Percentiles rank a stretch among this genome's conserved stretches.
These are phyloP conservation scores for Himalopsyche phryganea DNA, from an alignment of 1,140 invertebrate genomes.

Conservation along the genomic window DNA sequence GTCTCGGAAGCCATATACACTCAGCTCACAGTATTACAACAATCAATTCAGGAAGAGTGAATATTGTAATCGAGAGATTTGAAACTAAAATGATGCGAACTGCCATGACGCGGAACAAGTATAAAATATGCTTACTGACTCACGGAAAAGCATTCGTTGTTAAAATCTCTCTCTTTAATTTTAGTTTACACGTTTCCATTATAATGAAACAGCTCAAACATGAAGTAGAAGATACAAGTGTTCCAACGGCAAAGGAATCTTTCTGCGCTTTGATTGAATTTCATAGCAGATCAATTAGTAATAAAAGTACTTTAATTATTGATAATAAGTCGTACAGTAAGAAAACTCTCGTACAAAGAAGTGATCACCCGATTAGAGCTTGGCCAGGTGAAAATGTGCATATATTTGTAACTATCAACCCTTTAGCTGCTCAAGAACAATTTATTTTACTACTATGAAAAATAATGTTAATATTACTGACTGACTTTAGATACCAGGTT, in stretches of 20 bases:
- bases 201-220: constrained; percentile 45
- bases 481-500: too few relatives aligned
- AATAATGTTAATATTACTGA: too few relatives aligned
- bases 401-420: constrained; percentile 45
- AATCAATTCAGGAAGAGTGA: constrained; percentile 48
- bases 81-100: constrained; percentile 47
- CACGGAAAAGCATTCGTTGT: constrained; percentile 49
- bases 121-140: constrained; percentile 45
- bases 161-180: constrained; percentile 50
- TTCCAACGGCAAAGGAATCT: constrained; percentile 43
- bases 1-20: constrained; percentile 43
- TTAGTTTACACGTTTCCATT: constrained; percentile 46
- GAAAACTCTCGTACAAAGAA: constrained; percentile 49
- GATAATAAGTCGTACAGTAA: constrained; percentile 47
- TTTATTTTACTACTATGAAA: too few relatives aligned
- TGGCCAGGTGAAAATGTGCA: constrained; percentile 44
- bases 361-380: constrained; percentile 44
- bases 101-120: constrained; percentile 46
- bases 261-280: constrained; percentile 48
- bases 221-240: constrained; percentile 40
- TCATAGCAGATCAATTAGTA: constrained; percentile 44
- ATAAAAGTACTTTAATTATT: constrained; percentile 46
- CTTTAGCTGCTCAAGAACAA: too few relatives aligned
- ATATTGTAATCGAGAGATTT: constrained; percentile 50
- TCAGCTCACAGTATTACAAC: constrained; percentile 45